Conservation (phyloP, 2,888 invertebrate genomes). For the Endomychus coccineus region DNA sequence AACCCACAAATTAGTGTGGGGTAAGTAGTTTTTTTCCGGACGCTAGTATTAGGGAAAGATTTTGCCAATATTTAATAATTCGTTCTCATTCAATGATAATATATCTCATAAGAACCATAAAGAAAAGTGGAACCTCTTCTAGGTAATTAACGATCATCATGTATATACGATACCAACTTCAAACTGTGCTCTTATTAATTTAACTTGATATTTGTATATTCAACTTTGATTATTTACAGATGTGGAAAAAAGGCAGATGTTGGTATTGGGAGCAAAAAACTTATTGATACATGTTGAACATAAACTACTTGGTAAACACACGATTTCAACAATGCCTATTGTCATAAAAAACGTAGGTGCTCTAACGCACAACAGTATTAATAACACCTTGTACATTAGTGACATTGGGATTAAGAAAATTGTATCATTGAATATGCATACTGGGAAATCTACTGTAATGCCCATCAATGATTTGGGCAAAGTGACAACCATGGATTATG, state of each 20-base stretch:
- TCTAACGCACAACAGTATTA: slow-evolving; percentile 57
- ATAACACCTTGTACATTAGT: slow-evolving; percentile 47
- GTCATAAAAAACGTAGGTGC: slow-evolving; percentile 53
- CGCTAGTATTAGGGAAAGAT: too few relatives aligned
- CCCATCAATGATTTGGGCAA: slow-evolving; percentile 44
- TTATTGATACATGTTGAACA: slow-evolving; percentile 57
- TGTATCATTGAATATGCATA: slow-evolving; percentile 39
- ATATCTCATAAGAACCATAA: too few relatives aligned
- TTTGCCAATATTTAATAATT: too few relatives aligned
- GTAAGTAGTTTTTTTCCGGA: too few relatives aligned
- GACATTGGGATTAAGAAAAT: slow-evolving; percentile 47
- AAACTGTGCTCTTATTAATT: too few relatives aligned
- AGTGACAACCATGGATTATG: slow-evolving; percentile 53
- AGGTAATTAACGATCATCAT: too few relatives aligned
- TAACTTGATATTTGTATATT: too few relatives aligned
- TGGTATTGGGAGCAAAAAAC: slow-evolving; percentile 53
- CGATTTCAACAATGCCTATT: slow-evolving; percentile 39
- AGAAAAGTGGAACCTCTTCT: too few relatives aligned
- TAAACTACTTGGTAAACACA: slow-evolving; percentile 59
- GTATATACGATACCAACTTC: too few relatives aligned
- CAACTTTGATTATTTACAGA: slow-evolving; percentile 36
- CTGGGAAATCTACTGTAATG: slow-evolving; percentile 30
- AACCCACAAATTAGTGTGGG: too few relatives aligned
- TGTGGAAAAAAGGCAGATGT: slow-evolving; percentile 42
- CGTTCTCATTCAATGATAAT: too few relatives aligned